A percentile compares a stretch with the other conserved stretches of the same genome.
Evolutionary conservation across 2,113 vertebrate species (phyloP).

Genomic region (Lepisosteus osseus): DNA sequence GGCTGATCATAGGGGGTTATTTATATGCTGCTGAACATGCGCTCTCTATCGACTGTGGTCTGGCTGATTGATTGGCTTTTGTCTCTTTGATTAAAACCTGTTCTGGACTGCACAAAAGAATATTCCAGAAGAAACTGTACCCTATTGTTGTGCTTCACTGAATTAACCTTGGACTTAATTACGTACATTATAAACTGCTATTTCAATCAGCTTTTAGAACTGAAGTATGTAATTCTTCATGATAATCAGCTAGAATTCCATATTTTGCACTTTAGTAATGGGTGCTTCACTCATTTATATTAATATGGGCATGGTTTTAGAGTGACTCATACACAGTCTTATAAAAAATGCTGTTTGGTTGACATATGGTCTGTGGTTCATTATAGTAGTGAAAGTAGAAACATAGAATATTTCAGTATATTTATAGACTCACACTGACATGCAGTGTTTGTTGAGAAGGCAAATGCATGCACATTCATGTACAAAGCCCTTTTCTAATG

Average conservation of each 20-base stretch:
- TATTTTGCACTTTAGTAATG: conserved; percentile 26
- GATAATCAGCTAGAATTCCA: conserved; percentile 25
- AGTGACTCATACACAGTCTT: not conserved
- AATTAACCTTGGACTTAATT: conserved; percentile 23
- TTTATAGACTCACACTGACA: too few species aligned
- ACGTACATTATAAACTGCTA: conserved; percentile 30
- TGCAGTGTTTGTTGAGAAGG: too few species aligned
- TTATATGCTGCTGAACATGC: not conserved
- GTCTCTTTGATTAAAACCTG: conserved; percentile 39
- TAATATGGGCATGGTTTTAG: not conserved
- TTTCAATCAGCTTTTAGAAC: conserved; percentile 32
- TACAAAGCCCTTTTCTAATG: too few species aligned
- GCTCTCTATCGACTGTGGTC: conserved; percentile 23
- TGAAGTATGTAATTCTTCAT: conserved; percentile 16
- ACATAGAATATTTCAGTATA: too few species aligned
- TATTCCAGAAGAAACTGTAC: not conserved
- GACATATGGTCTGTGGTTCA: too few species aligned
- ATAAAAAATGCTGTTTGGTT: not conserved
- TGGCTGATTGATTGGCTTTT: conserved; percentile 41
- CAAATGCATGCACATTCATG: too few species aligned
- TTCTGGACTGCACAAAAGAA: conserved; percentile 10
- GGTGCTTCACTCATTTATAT: conserved; percentile 10
- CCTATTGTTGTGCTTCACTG: not conserved
- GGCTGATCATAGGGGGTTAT: not conserved
- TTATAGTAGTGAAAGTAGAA: too few species aligned